phyloP scores from a whole-genome alignment of 2,113 vertebrate genomes.

The Hippocampus mohnikei region DNA sequence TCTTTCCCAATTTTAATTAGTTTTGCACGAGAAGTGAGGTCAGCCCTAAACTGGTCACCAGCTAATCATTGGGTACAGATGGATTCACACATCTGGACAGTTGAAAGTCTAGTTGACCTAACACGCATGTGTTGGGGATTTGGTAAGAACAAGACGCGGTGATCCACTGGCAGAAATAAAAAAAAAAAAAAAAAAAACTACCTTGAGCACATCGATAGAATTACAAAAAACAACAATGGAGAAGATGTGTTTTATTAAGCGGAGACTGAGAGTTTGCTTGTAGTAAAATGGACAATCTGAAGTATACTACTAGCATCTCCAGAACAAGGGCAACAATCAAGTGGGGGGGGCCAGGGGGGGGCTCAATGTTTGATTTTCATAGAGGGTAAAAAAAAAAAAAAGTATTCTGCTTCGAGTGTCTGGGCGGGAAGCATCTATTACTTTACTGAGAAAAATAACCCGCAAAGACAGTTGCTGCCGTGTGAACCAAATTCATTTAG shows the following conservation, averaged over 20 bases:
- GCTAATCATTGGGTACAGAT: too few relatives aligned
- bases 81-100: too few relatives aligned
- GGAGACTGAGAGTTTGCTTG: neutral
- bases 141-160: too few relatives aligned
- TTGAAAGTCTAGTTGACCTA: too few relatives aligned
- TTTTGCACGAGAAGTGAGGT: too few relatives aligned
- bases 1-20: too few relatives aligned
- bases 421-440: slow-evolving; percentile 5
- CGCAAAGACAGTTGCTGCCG: slow-evolving; percentile 33
- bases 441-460: slow-evolving; percentile 52
- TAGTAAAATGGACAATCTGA: neutral
- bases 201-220: neutral
- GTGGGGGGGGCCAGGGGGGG: too few relatives aligned
- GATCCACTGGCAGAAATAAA: too few relatives aligned
- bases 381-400: neutral
- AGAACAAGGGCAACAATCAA: neutral
- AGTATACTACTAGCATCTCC: neutral
- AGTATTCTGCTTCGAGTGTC: neutral
- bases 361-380: neutral
- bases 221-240: neutral
- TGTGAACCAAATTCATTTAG: slow-evolving; percentile 56
- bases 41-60: too few relatives aligned
- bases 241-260: neutral
- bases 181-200: too few relatives aligned
- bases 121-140: neutral